These are phyloP conservation scores for Aphelenchoides besseyi DNA, from an alignment of 1,140 invertebrate genomes.

Conservation along the genomic window DNA sequence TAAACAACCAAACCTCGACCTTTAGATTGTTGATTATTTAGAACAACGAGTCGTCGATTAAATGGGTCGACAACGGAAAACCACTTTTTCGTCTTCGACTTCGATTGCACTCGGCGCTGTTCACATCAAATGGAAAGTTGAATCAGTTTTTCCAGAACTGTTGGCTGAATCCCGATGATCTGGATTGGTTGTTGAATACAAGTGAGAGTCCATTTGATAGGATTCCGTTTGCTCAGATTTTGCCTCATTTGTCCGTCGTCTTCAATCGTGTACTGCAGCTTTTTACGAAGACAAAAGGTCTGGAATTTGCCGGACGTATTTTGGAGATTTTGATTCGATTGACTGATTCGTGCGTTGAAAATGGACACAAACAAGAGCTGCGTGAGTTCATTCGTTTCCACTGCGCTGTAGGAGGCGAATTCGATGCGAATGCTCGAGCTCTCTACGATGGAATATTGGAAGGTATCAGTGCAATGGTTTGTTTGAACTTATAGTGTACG, in stretches of 20 bases:
- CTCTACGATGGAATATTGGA: constrained; percentile 19
- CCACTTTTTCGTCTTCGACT: constrained; percentile 41
- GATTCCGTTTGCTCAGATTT: constrained; percentile 28
- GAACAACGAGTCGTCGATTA: constrained; percentile 18
- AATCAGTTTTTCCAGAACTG: constrained; percentile 54
- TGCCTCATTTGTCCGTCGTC: constrained; percentile 51
- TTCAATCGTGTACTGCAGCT: constrained; percentile 50
- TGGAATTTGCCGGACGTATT: constrained; percentile 1
- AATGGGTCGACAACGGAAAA: constrained; percentile 39
- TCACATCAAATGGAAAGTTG: constrained; percentile 21
- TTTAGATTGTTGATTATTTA: no score
- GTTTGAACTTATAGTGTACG: neutral
- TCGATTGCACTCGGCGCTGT: constrained; percentile 43
- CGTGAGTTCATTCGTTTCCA: constrained; percentile 45
- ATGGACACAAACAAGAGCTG: constrained; percentile 7
- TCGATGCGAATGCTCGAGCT: neutral
- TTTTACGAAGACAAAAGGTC: constrained; percentile 14
- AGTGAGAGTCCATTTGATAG: constrained; percentile 22
- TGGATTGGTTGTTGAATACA: constrained; percentile 1
- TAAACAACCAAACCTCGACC: no score
- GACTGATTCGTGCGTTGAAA: neutral
- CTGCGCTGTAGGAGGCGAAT: constrained; percentile 28
- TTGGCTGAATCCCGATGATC: constrained; percentile 4
- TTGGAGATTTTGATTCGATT: constrained; percentile 7
- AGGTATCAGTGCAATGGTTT: neutral